phyloP scores from a whole-genome alignment of 2,888 invertebrate genomes.

The Ypsolopha scabrella region DNA sequence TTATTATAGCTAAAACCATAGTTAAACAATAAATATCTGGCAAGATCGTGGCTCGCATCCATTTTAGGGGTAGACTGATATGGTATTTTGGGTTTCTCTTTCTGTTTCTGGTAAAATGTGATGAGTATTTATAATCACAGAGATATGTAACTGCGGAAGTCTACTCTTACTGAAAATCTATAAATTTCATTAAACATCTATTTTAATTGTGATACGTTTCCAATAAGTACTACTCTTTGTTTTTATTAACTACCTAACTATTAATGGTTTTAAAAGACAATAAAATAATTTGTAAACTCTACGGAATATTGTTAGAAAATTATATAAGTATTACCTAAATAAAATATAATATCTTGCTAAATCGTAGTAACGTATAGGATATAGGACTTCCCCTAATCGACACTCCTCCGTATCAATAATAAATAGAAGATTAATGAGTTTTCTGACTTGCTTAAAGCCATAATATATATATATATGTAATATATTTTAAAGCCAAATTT shows the following conservation, averaged over 20 bases:
- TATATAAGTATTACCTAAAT: slow-evolving; percentile 46
- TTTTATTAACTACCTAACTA: slow-evolving; percentile 44
- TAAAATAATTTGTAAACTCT: slow-evolving; percentile 60
- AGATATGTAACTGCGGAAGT: too few relatives aligned
- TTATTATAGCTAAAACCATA: too few relatives aligned
- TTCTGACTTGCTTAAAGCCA: slow-evolving; percentile 64
- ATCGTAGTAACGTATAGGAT: slow-evolving; percentile 41
- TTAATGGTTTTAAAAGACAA: slow-evolving; percentile 42
- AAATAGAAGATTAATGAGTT: slow-evolving; percentile 57
- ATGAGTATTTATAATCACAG: too few relatives aligned
- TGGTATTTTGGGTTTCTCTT: too few relatives aligned
- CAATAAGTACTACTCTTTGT: slow-evolving; percentile 38
- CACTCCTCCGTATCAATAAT: slow-evolving; percentile 15
- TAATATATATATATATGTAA: slow-evolving; percentile 54
- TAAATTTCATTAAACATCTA: slow-evolving; percentile 26
- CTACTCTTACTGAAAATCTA: background rate
- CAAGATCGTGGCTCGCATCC: too few relatives aligned
- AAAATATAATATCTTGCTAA: slow-evolving; percentile 51
- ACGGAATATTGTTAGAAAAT: slow-evolving; percentile 65
- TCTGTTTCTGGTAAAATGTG: too few relatives aligned
- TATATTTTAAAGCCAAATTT: slow-evolving; percentile 71
- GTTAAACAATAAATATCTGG: too few relatives aligned
- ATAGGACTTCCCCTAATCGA: slow-evolving; percentile 18
- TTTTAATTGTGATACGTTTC: slow-evolving; percentile 39
- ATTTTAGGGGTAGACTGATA: too few relatives aligned